A percentile compares a stretch with the other conserved stretches of the same genome.
phyloP scores from a whole-genome alignment of 2,888 invertebrate species.

The Rhingia rostrata region DNA sequence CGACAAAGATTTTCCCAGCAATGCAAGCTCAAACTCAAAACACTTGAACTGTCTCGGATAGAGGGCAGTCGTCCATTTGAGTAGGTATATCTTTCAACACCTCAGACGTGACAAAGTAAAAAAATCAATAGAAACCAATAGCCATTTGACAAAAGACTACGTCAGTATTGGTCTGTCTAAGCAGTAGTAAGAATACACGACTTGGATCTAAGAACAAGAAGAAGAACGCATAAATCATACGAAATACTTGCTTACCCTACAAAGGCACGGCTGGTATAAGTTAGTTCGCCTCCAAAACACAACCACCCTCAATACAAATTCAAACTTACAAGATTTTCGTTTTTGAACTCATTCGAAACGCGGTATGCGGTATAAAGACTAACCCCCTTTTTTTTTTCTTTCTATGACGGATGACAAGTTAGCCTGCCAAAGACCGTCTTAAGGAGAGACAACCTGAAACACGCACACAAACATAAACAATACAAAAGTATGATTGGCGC shows the following conservation, averaged over 20 bases:
- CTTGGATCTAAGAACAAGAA: slow-evolving; percentile 31
- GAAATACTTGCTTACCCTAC: slow-evolving; percentile 49
- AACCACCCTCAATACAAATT: slow-evolving; percentile 13
- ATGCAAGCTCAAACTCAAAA: background rate
- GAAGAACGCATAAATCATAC: slow-evolving; percentile 22
- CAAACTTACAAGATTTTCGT: slow-evolving; percentile 45
- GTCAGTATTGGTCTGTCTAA: background rate
- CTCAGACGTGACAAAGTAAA: background rate
- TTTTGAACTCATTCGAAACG: slow-evolving; percentile 29
- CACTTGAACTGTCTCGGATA: background rate
- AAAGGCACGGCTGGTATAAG: slow-evolving; percentile 32
- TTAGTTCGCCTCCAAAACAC: background rate
- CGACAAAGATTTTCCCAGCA: background rate
- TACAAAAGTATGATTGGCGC: slow-evolving; percentile 26
- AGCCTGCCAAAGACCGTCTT: slow-evolving; percentile 17
- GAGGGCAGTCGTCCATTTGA: background rate
- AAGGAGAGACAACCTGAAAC: background rate
- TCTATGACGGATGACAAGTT: slow-evolving; percentile 47
- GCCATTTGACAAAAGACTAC: slow-evolving; percentile 9
- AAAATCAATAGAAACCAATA: slow-evolving; percentile 42
- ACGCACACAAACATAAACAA: background rate
- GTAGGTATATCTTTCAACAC: background rate
- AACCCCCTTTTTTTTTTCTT: slow-evolving; percentile 51
- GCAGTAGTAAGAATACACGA: background rate
- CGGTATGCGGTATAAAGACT: slow-evolving; percentile 31